Base-by-base conservation (phyloP, 2,113 vertebrate genomes). In the Hydropotes inermis region DNA sequence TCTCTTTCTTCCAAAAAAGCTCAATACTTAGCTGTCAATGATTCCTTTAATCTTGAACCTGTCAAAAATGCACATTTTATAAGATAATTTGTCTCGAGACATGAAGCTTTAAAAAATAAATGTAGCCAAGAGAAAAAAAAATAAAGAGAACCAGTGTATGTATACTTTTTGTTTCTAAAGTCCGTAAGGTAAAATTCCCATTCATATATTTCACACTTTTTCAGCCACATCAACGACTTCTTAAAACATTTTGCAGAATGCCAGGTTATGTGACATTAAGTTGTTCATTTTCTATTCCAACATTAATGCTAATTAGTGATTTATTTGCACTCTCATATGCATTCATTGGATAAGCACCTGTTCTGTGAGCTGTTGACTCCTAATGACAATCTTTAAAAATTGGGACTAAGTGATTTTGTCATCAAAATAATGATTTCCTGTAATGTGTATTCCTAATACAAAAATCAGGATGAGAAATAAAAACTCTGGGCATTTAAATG, bases 391-490 rank as follows among this genome's bases (percentile, higher is more conserved):
- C 25, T 89, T 45, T 61, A 92, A 84, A 91, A 89, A 43, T 70
- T 54, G 8, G 36, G 13, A 54, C 17, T 30, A 74, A 28, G 74
- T 43, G 39, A 50, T 87, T 96, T 74, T 28, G n/a, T 28, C 43
- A 58, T 74, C 61, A 91, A 93, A 93, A 84, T 88, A 92, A 91
- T 57, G 21, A 64, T 58, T 96, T 87, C 86, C 21, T 91, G 14
- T n/a, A 91, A 55, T 74, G 61, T 90, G 23, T 93, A 96, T 95
- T 91, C 19, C 11, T 89, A 87, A 82, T 25, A 89, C 6, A 86
- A 91, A 88, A 33, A 23, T 36, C 15, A 57, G 25, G 33, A 57
- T 52, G 7, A 88, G 54, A 58, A 95, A 92, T 87, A 30, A 50
- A 84, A 45, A 52, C 36, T 57, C 6, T 81, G 50, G 47, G 14